Evolutionary conservation across 92 coral and sea anemone species (phyloP), one percentile per base, ranked within the genome.

Genomic region (Parazoanthus swiftii): DNA sequence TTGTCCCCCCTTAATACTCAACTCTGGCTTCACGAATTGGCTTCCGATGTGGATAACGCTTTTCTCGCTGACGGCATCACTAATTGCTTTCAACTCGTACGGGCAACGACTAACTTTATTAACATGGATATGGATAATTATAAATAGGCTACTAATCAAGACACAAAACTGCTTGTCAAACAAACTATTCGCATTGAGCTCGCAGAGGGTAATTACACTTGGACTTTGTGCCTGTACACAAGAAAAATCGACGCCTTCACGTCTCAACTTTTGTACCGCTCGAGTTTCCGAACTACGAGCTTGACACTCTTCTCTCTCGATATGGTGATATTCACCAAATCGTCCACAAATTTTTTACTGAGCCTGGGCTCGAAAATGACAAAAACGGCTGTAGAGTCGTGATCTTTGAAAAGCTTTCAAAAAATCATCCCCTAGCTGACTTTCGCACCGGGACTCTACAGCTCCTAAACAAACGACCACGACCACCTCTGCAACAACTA

Each of bases 311-410:
- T 4, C 2, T 86, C 1, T 10, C 48, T 15, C 9, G 15, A 59
- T 88, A 88, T 39, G 80, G 86, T 10, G 37, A 79, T 4, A 43
- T 88, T 8, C 18, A 63, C 9, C 11, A 0, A 16, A 79, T 88
- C 0, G 14, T 82, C 10, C 80, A 73, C 25, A 75, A 79, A 66
- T 38, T 68, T n/a, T 78, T 21, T 46, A 86, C 71, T 7, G 84
- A 88, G 66, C 48, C 59, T 10, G 90, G 80, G 7, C 73, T 88
- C 1, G 46, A 23, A 7, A 33, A 5, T 16, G 54, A 77, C 65
- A 79, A 88, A 8, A 88, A 80, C 68, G 90, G 90, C 44, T 75
- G 54, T 14, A 58, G 58, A 5, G 86, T 88, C 70, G 79, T 88
- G 23, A 72, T 76, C 42, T 80, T 88, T 51, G 2, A 6, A 5